Conservation (phyloP, 2,888 invertebrate species). For the Camptogramma bilineatum region DNA sequence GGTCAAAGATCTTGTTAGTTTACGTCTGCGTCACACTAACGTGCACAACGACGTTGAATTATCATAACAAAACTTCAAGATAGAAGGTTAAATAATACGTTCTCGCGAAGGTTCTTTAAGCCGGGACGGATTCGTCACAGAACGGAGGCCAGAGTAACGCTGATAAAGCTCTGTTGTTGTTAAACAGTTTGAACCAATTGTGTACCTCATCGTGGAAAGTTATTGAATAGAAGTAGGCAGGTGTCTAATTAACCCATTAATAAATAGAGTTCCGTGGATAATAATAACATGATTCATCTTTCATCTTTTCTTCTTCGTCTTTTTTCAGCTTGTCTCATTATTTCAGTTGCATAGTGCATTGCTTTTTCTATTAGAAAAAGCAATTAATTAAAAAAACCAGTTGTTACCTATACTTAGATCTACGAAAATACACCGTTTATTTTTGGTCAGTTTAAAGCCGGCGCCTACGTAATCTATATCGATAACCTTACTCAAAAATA, state of each 20-base stretch:
- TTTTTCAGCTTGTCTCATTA: no score
- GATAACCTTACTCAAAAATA: no score
- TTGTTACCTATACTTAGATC: no score
- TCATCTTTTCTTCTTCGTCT: no score
- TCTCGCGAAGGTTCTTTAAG: neutral
- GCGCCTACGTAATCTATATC: no score
- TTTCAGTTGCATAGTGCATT: no score
- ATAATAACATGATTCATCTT: no score
- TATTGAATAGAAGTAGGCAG: neutral
- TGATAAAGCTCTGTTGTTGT: neutral
- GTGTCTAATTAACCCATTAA: neutral
- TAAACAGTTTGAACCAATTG: neutral
- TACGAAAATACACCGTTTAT: no score
- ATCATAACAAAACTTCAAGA: constrained; percentile 14
- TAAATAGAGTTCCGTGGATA: no score
- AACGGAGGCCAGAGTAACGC: neutral
- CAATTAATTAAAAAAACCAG: no score
- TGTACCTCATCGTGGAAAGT: neutral
- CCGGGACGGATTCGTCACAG: neutral
- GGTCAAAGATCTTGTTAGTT: neutral
- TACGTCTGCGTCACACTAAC: constrained; percentile 10
- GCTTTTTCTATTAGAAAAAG: no score
- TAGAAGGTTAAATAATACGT: constrained; percentile 24
- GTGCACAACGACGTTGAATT: constrained; percentile 1
- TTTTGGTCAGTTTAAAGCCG: no score